Evolutionary conservation across 2,113 vertebrate species (phyloP), one percentile per base, ranked within the genome.

Genomic region (Aldabrachelys gigantea): DNA sequence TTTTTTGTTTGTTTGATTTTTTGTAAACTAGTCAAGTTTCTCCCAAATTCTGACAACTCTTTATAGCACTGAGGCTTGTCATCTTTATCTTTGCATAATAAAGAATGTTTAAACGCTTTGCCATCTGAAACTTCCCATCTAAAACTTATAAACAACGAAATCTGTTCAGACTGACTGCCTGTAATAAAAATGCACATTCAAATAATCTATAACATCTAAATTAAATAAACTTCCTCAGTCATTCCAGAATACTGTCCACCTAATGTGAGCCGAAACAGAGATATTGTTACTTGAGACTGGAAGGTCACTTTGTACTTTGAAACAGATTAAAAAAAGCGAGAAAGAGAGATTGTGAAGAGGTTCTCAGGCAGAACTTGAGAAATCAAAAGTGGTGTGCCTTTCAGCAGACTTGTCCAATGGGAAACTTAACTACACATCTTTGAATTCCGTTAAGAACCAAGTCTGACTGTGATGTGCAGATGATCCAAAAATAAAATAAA

Each of bases 151-250:
- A 89, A 88, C 10, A 90, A 85, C 62, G 86, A 89, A 90, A 91
- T 86, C 47, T 89, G 85, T 53, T 93, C 80, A 90, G 59, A 95
- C 81, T 91, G 56, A 95, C 82, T 12, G 13, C 80, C 84, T 95
- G 14, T 92, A 95, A 91, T 81, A 95, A 97, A 91, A 96, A 85
- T 21, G 27, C 90, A 92, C 16, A 49, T 53, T 88, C 84, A 90
- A 92, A 94, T 96, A 93, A 96, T 88, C 93, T 76, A 89, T 38
- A 49, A 75, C 93, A 94, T 95, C 76, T 86, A 96, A 97, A 97
- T 95, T 91, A 97, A 97, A 80, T 92, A 95, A 92, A 7, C 84
- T 89, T 92, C 82, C 53, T 93, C 84, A 94, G 91, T 57, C 65
- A 91, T 82, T 92, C 82, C 27, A 83, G 76, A 93, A 76, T 54